Percentiles rank a stretch among this genome's conserved stretches.
phyloP scores from a whole-genome alignment of 2,797 vertebrate species.

The Pelobates cultripes region DNA sequence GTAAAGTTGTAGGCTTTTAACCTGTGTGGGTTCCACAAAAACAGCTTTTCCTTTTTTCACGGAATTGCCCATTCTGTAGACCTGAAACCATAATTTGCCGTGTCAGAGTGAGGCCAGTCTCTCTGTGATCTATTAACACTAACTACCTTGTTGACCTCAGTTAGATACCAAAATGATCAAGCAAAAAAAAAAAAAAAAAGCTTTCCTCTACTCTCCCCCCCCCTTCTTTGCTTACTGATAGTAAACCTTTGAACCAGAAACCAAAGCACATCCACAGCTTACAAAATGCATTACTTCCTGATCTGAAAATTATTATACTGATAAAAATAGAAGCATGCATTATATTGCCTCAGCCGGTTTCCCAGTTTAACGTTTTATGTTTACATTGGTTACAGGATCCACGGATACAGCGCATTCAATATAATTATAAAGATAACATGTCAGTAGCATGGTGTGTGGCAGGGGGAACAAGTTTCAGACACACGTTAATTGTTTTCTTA shows the following conservation, averaged over 20 bases:
- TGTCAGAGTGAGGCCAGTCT: neutral
- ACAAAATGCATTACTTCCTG: neutral
- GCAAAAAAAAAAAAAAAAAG: slow-evolving; percentile 26
- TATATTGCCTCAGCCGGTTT: neutral
- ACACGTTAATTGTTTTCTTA: neutral
- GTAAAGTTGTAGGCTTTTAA: slow-evolving; percentile 46
- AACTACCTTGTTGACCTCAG: slow-evolving; percentile 35
- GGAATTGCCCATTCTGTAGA: slow-evolving; percentile 52
- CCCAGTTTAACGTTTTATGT: slow-evolving; percentile 12
- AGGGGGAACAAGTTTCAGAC: neutral
- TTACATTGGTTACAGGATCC: slow-evolving; percentile 5
- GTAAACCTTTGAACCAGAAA: slow-evolving; percentile 40
- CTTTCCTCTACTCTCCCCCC: neutral
- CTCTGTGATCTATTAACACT: slow-evolving; percentile 21
- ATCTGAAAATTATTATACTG: neutral
- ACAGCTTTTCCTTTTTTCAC: slow-evolving; percentile 54
- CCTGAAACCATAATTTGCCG: slow-evolving; percentile 20
- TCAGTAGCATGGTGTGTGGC: neutral
- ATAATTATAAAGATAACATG: slow-evolving; percentile 6
- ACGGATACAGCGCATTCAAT: slow-evolving; percentile 9
- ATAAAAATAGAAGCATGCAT: neutral
- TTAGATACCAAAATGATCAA: slow-evolving; percentile 33
- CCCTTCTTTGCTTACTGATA: slow-evolving; percentile 1
- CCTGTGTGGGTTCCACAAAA: slow-evolving; percentile 53
- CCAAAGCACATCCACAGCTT: neutral